These are phyloP conservation scores for Macropus fuliginosus DNA, from an alignment of 2,797 vertebrate genomes.

Conservation along the genomic window DNA sequence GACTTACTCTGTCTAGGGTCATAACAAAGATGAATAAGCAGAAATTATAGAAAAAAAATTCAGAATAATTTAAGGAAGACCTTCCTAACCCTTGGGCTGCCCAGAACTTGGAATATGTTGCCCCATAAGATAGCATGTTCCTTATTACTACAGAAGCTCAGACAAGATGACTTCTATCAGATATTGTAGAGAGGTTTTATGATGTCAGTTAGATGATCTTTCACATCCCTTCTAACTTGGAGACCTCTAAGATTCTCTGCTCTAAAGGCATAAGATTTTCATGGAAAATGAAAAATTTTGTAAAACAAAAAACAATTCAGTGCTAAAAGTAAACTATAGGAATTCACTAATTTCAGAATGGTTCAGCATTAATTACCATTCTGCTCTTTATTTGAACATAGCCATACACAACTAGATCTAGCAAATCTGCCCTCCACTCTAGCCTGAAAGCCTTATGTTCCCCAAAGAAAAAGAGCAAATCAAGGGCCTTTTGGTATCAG, in stretches of 20 bases:
- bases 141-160: not conserved
- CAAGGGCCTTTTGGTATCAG: conserved; percentile 4
- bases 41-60: not conserved
- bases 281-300: not conserved
- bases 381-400: conserved; percentile 7
- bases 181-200: conserved; percentile 5
- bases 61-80: not conserved
- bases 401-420: not conserved
- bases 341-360: conserved; percentile 41
- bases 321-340: conserved; percentile 20
- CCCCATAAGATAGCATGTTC: not conserved
- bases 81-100: not conserved
- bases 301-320: too few species aligned
- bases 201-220: not conserved
- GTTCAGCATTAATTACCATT: conserved; percentile 16
- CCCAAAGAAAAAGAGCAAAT: conserved; percentile 58
- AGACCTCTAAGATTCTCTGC: not conserved
- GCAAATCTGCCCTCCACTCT: not conserved
- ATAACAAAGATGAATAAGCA: not conserved
- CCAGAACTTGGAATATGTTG: not conserved
- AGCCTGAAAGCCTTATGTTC: conserved; percentile 52
- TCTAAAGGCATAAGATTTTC: not conserved
- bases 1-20: not conserved
- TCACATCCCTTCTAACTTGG: not conserved
- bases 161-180: not conserved